phyloP scores from a whole-genome alignment of 2,797 vertebrate genomes.

The Chiroxiphia lanceolata region DNA sequence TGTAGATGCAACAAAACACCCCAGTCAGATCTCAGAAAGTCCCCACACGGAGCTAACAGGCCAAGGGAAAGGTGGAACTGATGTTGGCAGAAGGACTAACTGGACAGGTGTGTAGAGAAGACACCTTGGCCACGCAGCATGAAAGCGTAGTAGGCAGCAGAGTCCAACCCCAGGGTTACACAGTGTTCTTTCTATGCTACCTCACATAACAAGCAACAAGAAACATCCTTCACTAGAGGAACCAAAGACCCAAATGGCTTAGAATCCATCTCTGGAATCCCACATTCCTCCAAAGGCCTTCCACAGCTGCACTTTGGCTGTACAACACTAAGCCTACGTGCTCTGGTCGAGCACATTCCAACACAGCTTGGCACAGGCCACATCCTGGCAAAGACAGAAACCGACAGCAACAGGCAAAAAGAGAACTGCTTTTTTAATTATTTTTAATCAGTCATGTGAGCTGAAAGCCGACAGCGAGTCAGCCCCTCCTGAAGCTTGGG shows the following conservation, averaged over 20 bases:
- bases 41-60: background rate
- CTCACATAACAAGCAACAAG: background rate
- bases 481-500: background rate
- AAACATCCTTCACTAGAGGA: background rate
- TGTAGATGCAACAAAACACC: background rate
- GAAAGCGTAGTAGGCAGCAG: background rate
- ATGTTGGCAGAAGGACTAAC: background rate
- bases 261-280: background rate
- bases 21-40: background rate
- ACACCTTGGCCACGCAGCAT: background rate
- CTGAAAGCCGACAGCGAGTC: background rate
- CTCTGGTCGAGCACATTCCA: background rate
- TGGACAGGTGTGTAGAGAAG: background rate
- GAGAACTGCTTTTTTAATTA: background rate
- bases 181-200: background rate
- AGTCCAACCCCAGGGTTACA: background rate
- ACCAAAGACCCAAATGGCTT: background rate
- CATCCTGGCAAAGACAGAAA: background rate
- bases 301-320: rapidly evolving
- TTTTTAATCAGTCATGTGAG: background rate
- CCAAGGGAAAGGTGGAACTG: background rate
- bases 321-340: background rate
- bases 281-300: background rate
- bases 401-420: background rate
- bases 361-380: background rate